Evolutionary conservation across 2,113 vertebrate genomes (phyloP), one percentile per base, ranked within the genome.

Genomic region (Eonycteris spelaea): DNA sequence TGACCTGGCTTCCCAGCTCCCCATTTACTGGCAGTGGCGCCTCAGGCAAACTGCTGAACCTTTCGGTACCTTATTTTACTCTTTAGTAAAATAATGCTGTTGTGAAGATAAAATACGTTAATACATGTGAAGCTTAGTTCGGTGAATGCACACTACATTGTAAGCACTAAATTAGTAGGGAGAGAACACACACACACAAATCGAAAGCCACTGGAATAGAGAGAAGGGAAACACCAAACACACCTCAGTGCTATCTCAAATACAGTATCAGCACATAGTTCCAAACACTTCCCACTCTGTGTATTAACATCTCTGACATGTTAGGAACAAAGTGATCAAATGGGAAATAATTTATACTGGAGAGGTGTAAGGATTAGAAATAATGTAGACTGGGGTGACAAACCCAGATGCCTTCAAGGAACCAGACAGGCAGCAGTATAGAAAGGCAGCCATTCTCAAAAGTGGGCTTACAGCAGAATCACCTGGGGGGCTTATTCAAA

Each of bases 121-220:
- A 53, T 22, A 24, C 14, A 43, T 15, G 5, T 33, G 12, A 19
- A 65, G 35, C 43, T 45, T 84, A 21, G 16, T 43, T 26, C 3
- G 18, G 35, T 30, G 21, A 68, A 57, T 1, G 5, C 38, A 9
- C 7, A 11, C 9, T 30, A 3, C 15, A 16, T 0, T 21, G 21
- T 9, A 16, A 73, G 67, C 33, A 35, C 22, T 48, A 9, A 79
- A 74, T 18, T 13, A n/a, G 12, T 48, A 18, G 2, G 12, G 57
- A 57, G 45, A 48, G 45, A 90, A 86, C 5, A 21, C 1, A 14
- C 53, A 38, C 53, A 38, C 33, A 67, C 13, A 48, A 40, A 67
- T 26, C 19, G 13, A 75, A 4, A 12, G 1, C 9, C 11, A 6
- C 30, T 30, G 21, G 26, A 86, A 26, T 12, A 30, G 30, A 67